Evolutionary conservation across 2,888 invertebrate genomes (phyloP).

Genomic region (Bellardia pandia): DNA sequence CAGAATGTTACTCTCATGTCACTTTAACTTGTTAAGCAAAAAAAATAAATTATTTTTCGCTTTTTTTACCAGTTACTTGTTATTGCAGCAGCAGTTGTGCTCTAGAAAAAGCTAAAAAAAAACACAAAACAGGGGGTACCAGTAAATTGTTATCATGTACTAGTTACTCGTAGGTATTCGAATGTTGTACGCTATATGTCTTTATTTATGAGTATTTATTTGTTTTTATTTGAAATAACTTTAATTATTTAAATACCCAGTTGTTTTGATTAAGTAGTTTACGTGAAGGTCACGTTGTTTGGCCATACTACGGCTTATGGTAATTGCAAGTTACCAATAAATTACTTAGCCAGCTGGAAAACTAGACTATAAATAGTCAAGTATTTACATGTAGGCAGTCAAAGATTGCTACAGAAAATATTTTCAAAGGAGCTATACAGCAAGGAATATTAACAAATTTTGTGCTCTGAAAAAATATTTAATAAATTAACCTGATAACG

Average conservation of each 20-base stretch:
- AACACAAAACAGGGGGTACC: slow-evolving; percentile 55
- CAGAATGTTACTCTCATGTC: slow-evolving; percentile 33
- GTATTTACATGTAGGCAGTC: slow-evolving; percentile 11
- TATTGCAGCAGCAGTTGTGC: slow-evolving; percentile 23
- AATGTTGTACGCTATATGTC: no score
- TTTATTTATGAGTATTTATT: not conserved
- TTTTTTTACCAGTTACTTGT: slow-evolving; percentile 39
- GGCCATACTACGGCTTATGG: slow-evolving; percentile 4
- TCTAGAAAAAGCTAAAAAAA: slow-evolving; percentile 42
- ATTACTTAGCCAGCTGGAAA: not conserved
- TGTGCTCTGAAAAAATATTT: no score
- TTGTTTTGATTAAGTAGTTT: not conserved
- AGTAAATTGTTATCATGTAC: slow-evolving; percentile 23
- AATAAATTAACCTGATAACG: no score
- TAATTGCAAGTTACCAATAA: not conserved
- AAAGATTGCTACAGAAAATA: not conserved
- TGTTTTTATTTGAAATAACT: slow-evolving; percentile 12
- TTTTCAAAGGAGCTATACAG: not conserved
- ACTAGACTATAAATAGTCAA: not conserved
- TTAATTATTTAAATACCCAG: slow-evolving; percentile 17
- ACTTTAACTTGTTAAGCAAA: slow-evolving; percentile 34
- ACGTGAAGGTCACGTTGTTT: slow-evolving; percentile 36
- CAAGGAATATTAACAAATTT: not conserved
- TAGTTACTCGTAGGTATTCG: no score
- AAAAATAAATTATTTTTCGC: slow-evolving; percentile 28